Evolutionary conservation across 2,113 vertebrate genomes (phyloP), one percentile per base, ranked within the genome.

Genomic region (Macquaria australasica): DNA sequence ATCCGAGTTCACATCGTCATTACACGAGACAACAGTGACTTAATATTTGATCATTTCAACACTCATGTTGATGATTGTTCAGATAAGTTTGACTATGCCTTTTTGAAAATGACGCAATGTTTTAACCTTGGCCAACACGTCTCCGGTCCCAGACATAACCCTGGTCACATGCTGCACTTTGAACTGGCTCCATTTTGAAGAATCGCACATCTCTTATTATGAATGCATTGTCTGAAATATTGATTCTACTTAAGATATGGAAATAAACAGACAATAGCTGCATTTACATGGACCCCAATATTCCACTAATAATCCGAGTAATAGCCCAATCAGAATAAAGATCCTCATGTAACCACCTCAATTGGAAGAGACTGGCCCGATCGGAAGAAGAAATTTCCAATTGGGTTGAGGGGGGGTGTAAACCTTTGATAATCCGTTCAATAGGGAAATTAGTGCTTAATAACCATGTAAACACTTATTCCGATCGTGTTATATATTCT

Each of bases 21-120:
- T 39, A 68, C 72, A 74, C 6, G 1, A 20, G 34, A 34, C 60
- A 51, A 34, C 60, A 51, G 43, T 59, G 39, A 28, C 25, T 20
- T 53, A 4, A 53, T 55, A 12, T 73, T 66, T 21, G 20, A 20
- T 43, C n/a, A 73, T 81, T 63, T 53, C 56, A 51, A 51, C 28
- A 53, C 34, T 66, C 21, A 8, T 58, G 70, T 48, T 55, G 28
- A 63, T 63, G 68, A 59, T 21, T 55, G 45, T 31, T 81, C 70
- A 34, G 48, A 53, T 34, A 23, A 41, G 31, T 72, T 51, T 14
- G 23, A 20, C 39, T 16, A 34, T 70, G n/a, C 28, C 28, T 51
- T 59, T 16, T 53, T 72, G 45, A 41, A 53, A 25, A 8, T 55
- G 34, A 63, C 8, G 14, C 18, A 12, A 50, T 74, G 25, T 50